Conservation (phyloP, 30 jellyfish, hydroid and myxozoan genomes). For the Hydra vulgaris region DNA sequence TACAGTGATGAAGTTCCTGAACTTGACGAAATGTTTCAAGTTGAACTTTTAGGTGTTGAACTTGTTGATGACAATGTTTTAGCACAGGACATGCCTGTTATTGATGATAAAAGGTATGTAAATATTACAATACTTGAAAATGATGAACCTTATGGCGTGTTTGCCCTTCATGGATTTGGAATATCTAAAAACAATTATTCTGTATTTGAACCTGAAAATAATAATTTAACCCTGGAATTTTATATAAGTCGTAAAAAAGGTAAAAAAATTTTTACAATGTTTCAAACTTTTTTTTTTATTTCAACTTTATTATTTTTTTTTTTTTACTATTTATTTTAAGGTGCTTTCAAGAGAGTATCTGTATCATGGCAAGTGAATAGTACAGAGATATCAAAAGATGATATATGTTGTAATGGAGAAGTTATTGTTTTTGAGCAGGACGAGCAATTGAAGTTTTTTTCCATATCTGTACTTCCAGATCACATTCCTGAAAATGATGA, state of each 20-base stretch:
- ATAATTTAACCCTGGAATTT: slow-evolving; percentile 31
- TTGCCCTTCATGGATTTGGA: slow-evolving; percentile 37
- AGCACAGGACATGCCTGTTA: slow-evolving; percentile 19
- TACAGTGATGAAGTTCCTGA: slow-evolving; percentile 61
- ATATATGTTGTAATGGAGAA: slow-evolving; percentile 47
- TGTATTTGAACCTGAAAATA: slow-evolving; percentile 60
- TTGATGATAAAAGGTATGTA: slow-evolving; percentile 30
- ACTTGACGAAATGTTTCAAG: slow-evolving; percentile 54
- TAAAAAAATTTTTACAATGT: background rate
- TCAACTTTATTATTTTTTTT: no score
- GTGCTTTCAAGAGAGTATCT: slow-evolving; percentile 49
- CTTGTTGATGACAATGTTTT: slow-evolving; percentile 27
- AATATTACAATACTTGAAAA: slow-evolving; percentile 63
- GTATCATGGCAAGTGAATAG: slow-evolving; percentile 64
- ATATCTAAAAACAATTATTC: slow-evolving; percentile 16
- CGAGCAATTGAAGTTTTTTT: slow-evolving; percentile 40
- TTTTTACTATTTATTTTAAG: slow-evolving; percentile 14
- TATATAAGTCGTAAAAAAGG: slow-evolving; percentile 52
- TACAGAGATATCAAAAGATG: slow-evolving; percentile 38
- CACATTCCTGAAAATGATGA: slow-evolving; percentile 78
- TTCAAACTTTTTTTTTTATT: no score
- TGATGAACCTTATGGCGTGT: slow-evolving; percentile 83
- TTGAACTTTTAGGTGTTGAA: slow-evolving; percentile 41
- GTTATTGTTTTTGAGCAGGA: slow-evolving; percentile 32
- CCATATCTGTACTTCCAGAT: slow-evolving; percentile 46